phyloP scores from a whole-genome alignment of 2,888 invertebrate species.

The Lutraria lutraria region DNA sequence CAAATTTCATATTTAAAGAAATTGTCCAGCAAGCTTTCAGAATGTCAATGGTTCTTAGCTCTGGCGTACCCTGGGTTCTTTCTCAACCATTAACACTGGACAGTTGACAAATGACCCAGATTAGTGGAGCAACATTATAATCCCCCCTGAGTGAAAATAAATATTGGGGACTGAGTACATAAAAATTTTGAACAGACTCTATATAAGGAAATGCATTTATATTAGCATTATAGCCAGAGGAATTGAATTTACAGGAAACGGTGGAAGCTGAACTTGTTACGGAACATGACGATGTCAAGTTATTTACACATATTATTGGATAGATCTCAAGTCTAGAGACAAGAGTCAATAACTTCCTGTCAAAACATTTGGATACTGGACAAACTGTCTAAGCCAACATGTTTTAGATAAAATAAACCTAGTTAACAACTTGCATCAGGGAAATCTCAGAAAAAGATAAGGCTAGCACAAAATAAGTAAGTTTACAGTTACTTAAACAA shows the following conservation, averaged over 20 bases:
- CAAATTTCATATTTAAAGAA: too few relatives aligned
- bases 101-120: too few relatives aligned
- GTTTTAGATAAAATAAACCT: neutral
- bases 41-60: too few relatives aligned
- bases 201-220: neutral
- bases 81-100: too few relatives aligned
- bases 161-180: too few relatives aligned
- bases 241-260: neutral
- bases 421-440: neutral
- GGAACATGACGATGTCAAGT: neutral
- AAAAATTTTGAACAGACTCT: neutral
- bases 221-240: too few relatives aligned
- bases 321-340: neutral
- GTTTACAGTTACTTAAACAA: too few relatives aligned
- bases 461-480: too few relatives aligned
- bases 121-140: too few relatives aligned
- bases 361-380: neutral
- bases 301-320: neutral
- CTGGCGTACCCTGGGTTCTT: too few relatives aligned
- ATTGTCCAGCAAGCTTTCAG: too few relatives aligned
- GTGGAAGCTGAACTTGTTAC: neutral
- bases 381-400: neutral
- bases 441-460: neutral
- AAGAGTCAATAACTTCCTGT: neutral
- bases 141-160: too few relatives aligned